Conservation (phyloP, 2,888 invertebrate species). For the Sicus ferrugineus region DNA sequence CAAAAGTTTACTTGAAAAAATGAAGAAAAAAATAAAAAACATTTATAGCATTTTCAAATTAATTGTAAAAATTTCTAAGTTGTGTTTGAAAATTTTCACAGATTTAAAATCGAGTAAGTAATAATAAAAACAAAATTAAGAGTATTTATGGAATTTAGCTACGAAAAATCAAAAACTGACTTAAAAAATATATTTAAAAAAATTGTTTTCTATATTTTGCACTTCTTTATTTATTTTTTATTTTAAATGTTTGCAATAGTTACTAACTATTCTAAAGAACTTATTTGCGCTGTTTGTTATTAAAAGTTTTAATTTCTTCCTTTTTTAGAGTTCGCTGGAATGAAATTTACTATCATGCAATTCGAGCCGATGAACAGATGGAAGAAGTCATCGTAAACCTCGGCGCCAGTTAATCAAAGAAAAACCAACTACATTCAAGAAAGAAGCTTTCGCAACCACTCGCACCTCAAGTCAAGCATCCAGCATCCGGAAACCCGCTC, state of each 20-base stretch:
- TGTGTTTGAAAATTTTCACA: no score
- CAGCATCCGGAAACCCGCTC: slow-evolving; percentile 3
- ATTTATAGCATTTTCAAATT: no score
- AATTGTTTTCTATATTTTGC: neutral
- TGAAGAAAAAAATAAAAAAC: no score
- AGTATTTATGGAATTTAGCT: no score
- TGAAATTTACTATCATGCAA: neutral
- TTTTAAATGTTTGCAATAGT: neutral
- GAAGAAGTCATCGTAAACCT: slow-evolving; percentile 28
- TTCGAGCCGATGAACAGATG: slow-evolving; percentile 39
- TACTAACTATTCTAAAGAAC: no score
- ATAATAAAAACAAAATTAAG: no score
- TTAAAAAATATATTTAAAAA: neutral
- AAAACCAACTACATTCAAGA: neutral
- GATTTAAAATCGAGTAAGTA: no score
- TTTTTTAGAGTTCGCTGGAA: slow-evolving; percentile 31
- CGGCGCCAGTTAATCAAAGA: neutral
- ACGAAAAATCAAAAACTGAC: neutral
- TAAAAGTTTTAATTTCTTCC: no score
- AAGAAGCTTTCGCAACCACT: neutral
- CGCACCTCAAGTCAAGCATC: neutral
- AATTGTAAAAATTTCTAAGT: no score
- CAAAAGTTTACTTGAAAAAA: no score
- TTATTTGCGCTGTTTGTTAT: no score
- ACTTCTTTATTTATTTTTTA: slow-evolving; percentile 10